Evolutionary conservation across 2,888 invertebrate genomes (phyloP).

Genomic region (Andrena praecox): DNA sequence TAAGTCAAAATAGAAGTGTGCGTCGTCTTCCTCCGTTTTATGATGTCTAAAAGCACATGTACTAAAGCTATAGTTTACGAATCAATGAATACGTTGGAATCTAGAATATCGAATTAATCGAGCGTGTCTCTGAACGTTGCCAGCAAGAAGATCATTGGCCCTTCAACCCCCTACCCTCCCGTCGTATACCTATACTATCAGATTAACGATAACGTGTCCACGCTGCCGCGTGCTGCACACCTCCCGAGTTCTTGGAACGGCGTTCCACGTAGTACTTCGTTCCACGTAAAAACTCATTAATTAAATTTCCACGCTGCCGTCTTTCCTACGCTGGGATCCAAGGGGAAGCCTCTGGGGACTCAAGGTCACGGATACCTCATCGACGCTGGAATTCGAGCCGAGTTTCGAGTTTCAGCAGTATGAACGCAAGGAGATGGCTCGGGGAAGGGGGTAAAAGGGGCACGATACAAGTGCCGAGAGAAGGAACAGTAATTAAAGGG

Average conservation of each 20-base stretch:
- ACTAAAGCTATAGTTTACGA: not conserved
- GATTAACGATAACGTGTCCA: constrained; percentile 50
- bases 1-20: no score
- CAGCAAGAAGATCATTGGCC: constrained; percentile 19
- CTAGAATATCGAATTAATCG: constrained; percentile 6
- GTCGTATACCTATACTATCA: constrained; percentile 1
- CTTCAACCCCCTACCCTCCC: not conserved
- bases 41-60: no score
- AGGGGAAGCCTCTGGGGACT: constrained; percentile 58
- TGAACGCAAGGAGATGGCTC: constrained; percentile 37
- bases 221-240: constrained; percentile 4
- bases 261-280: constrained; percentile 54
- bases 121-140: not conserved
- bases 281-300: constrained; percentile 62
- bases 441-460: constrained; percentile 7
- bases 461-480: not conserved
- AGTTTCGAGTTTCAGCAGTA: constrained; percentile 68
- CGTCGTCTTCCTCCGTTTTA: no score
- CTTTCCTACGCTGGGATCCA: constrained; percentile 47
- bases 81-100: not conserved
- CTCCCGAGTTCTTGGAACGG: constrained; percentile 43
- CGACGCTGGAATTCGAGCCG: constrained; percentile 62
- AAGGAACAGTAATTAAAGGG: no score
- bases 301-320: constrained; percentile 58
- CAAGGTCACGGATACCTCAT: constrained; percentile 64